phyloP scores from a whole-genome alignment of 2,797 vertebrate species.

The Chaunax sp. region DNA sequence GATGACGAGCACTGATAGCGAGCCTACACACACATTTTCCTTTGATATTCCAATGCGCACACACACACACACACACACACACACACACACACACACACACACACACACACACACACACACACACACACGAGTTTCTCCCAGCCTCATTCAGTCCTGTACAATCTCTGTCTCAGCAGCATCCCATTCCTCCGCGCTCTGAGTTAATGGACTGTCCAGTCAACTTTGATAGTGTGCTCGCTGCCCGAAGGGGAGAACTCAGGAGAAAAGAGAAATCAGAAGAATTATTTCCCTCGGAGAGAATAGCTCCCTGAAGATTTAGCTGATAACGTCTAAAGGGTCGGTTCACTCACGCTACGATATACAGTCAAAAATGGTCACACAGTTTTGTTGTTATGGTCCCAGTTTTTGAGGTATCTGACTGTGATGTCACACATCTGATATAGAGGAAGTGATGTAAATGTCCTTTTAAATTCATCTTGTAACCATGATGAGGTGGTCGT shows the following conservation, averaged over 20 bases:
- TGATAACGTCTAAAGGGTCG: slow-evolving; percentile 22
- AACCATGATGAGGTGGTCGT: too few relatives aligned
- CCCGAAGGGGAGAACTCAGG: slow-evolving; percentile 16
- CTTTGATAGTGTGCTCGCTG: slow-evolving; percentile 35
- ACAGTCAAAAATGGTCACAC: too few relatives aligned
- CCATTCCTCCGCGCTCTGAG: slow-evolving; percentile 22
- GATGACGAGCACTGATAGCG: slow-evolving; percentile 21
- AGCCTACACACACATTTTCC: neutral
- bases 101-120: slow-evolving; percentile 7
- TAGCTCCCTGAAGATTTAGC: neutral
- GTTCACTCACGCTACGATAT: slow-evolving; percentile 14
- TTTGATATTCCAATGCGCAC: slow-evolving; percentile 32
- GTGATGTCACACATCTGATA: neutral
- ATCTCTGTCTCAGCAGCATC: slow-evolving; percentile 44
- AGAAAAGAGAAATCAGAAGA: slow-evolving; percentile 10
- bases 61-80: slow-evolving; percentile 1
- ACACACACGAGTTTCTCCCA: slow-evolving; percentile 13
- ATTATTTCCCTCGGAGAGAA: neutral
- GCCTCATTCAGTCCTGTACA: slow-evolving; percentile 43
- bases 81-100: neutral
- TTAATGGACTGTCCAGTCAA: slow-evolving; percentile 58
- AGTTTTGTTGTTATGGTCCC: neutral
- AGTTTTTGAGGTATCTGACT: neutral
- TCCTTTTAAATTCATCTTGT: too few relatives aligned
- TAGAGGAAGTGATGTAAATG: slow-evolving; percentile 8